Percentiles rank a stretch among this genome's conserved stretches.
phyloP scores from a whole-genome alignment of 2,113 vertebrate species.

The Oreochromis tanganicae region DNA sequence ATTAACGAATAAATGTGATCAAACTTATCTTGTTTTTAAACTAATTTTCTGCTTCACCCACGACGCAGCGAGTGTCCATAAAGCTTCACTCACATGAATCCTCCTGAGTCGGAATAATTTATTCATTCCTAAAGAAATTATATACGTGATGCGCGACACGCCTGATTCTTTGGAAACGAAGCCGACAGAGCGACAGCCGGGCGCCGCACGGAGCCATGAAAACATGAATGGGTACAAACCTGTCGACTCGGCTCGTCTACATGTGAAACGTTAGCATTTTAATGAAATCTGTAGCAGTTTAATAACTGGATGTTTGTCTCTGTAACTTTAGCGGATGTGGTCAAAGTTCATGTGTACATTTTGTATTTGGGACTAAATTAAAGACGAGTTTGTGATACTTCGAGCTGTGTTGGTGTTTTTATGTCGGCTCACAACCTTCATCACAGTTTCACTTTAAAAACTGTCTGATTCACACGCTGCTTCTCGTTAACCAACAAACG shows the following conservation, averaged over 20 bases:
- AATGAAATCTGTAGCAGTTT: background rate
- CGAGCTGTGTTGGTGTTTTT: background rate
- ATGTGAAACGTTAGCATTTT: background rate
- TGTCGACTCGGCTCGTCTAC: background rate
- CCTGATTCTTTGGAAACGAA: background rate
- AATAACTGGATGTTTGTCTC: background rate
- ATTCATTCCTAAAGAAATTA: background rate
- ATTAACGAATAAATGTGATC: background rate
- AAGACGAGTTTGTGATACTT: background rate
- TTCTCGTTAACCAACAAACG: background rate
- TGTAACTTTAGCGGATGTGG: background rate
- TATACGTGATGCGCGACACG: accelerated
- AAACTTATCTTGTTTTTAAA: background rate
- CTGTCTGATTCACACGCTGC: background rate
- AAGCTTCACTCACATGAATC: accelerated
- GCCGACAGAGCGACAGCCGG: background rate
- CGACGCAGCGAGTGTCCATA: background rate
- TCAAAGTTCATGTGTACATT: background rate
- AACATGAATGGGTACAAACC: background rate
- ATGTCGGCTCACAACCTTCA: background rate
- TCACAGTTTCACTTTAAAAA: background rate
- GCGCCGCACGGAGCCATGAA: accelerated
- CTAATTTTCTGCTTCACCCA: background rate
- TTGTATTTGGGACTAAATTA: background rate
- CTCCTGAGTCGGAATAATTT: background rate